Base-by-base conservation (phyloP, 2,888 invertebrate genomes). In the Cryptosula pallasiana region DNA sequence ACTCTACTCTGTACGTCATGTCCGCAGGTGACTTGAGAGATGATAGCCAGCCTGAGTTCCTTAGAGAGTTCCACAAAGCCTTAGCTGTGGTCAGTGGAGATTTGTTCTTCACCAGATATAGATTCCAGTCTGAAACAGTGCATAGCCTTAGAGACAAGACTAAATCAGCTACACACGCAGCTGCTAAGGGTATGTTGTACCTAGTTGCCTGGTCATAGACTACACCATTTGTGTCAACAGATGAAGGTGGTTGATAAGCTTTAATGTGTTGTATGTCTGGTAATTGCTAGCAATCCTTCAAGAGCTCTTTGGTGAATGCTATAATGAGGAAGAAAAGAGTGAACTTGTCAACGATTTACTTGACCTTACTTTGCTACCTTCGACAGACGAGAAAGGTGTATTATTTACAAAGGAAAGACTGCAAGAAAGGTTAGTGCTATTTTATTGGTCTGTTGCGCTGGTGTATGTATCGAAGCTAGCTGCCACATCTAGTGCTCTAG, bases 11-110 rank as follows among this genome's bases (percentile, higher is more conserved):
- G n/a, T n/a, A n/a, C n/a, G n/a, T n/a, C n/a, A n/a, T n/a, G n/a
- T n/a, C n/a, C n/a, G n/a, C 75, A 82, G 83, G 82, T 75, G 82
- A 82, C 72, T 74, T 83, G 71, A 73, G 79, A 58, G 80, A 82
- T 75, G 83, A 83, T 76, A 76, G 76, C 71, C 79, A 79, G 73
- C 80, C 82, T 13, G 78, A 78, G 35, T 83, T 83, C 76, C 73
- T 78, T 25, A 73, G 75, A 29, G 81, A 82, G 73, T 83, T 83
- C 76, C 80, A 83, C 73, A 76, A 79, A 25, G 81, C 82, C 2
- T 75, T 82, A 71, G 78, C 81, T 29, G 80, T 81, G 16, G 78
- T 83, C 34, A 82, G 81, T 76, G 81, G 82, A 71, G 82, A 83
- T 72, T 76, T 83, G 55, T 83, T 83, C 80, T 82, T 83, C 63